phyloP scores from a whole-genome alignment of 2,888 invertebrate species.

The Eilema sororculum region DNA sequence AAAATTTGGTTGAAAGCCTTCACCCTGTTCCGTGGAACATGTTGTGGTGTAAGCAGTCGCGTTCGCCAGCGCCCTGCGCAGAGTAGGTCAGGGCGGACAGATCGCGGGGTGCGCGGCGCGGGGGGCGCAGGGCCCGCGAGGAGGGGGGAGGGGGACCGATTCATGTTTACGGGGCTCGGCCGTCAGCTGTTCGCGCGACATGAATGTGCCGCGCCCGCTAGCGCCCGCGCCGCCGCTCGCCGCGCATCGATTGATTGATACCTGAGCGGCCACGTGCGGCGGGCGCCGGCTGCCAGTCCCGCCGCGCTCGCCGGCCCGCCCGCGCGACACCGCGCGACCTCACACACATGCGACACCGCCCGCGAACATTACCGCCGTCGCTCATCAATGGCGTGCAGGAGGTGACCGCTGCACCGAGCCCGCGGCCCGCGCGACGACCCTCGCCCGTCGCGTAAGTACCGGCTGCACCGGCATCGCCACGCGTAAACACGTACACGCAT shows the following conservation, averaged over 20 bases:
- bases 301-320: constrained; percentile 74
- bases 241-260: constrained; percentile 84
- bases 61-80: constrained; percentile 60
- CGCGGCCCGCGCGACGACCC: constrained; percentile 47
- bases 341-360: constrained; percentile 59
- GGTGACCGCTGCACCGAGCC: constrained; percentile 73
- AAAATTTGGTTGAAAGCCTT: constrained; percentile 19
- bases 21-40: constrained; percentile 34
- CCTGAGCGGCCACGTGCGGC: constrained; percentile 70
- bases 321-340: constrained; percentile 62
- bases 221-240: constrained; percentile 63
- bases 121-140: constrained; percentile 32
- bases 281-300: constrained; percentile 71
- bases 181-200: constrained; percentile 84
- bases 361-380: constrained; percentile 59
- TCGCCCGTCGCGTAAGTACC: constrained; percentile 59
- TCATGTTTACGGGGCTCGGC: constrained; percentile 84
- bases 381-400: constrained; percentile 79
- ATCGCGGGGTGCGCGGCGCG: constrained; percentile 40
- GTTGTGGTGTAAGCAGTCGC: constrained; percentile 36
- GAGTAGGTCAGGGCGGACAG: constrained; percentile 60
- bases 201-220: constrained; percentile 84
- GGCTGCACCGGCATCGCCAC: constrained; percentile 40
- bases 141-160: constrained; percentile 64
- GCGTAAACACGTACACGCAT: constrained; percentile 56